Conservation (phyloP, 2,888 invertebrate genomes). For the Hirtodrosophila histrioides region DNA sequence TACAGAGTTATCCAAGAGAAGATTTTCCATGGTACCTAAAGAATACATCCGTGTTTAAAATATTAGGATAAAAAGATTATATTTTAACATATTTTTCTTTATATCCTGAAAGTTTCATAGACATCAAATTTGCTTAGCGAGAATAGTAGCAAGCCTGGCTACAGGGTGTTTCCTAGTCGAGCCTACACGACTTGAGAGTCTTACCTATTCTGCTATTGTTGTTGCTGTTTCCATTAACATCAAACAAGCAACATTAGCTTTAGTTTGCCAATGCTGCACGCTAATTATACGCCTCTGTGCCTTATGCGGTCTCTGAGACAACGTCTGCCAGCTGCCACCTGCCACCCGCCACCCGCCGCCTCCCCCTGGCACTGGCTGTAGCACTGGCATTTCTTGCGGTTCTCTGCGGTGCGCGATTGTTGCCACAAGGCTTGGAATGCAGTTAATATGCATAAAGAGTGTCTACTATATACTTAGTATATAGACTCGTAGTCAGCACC, state of each 20-base stretch:
- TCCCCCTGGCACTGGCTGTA: conserved; percentile 37
- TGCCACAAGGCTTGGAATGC: conserved; percentile 67
- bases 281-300: conserved; percentile 77
- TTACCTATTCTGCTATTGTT: no score
- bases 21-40: no score
- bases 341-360: not conserved
- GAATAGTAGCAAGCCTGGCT: no score
- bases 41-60: no score
- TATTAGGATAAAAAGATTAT: no score
- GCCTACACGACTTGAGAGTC: no score
- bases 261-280: conserved; percentile 74
- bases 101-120: no score
- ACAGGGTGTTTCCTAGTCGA: no score
- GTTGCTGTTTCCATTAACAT: conserved; percentile 34
- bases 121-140: no score
- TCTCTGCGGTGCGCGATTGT: conserved; percentile 43
- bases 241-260: conserved; percentile 34
- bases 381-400: conserved; percentile 56
- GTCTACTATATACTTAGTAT: not conserved
- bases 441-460: conserved; percentile 61
- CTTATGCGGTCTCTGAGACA: conserved; percentile 68
- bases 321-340: not conserved
- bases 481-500: not conserved
- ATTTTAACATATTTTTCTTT: no score
- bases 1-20: not conserved